Conservation (phyloP, 2,888 invertebrate species). For the Acleris laterana region DNA sequence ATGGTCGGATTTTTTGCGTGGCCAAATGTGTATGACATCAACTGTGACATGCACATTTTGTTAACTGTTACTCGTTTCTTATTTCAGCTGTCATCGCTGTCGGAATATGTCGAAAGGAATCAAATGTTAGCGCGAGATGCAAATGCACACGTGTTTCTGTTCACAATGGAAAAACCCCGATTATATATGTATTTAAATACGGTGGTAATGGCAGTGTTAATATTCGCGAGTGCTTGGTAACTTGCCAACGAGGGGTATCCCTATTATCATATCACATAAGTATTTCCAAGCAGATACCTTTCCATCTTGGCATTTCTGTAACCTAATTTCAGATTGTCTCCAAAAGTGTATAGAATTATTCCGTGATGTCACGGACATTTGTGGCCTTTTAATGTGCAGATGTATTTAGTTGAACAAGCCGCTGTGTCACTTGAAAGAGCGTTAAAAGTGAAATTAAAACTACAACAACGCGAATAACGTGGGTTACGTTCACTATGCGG, state of each 20-base stretch:
- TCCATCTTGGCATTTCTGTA: neutral
- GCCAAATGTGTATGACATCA: constrained; percentile 42
- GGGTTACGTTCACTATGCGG: no score
- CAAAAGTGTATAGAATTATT: no score
- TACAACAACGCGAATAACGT: no score
- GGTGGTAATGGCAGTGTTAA: neutral
- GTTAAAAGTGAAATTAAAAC: no score
- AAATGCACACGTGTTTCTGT: neutral
- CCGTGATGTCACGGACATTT: no score
- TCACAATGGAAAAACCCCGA: constrained; percentile 1
- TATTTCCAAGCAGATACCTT: neutral
- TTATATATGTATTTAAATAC: neutral
- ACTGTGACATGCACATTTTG: constrained; percentile 31
- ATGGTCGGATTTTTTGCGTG: constrained; percentile 40
- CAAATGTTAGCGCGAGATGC: neutral
- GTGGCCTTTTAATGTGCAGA: no score
- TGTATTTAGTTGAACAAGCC: no score
- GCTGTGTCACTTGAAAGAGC: no score
- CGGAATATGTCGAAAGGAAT: neutral
- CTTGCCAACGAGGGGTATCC: constrained; percentile 20
- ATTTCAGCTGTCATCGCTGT: neutral
- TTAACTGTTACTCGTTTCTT: constrained; percentile 24
- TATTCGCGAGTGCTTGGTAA: constrained; percentile 15
- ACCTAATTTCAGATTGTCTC: no score
- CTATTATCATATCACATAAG: neutral